These are phyloP conservation scores for Baryphthengus martii DNA, from an alignment of 2,113 vertebrate genomes.

Conservation along the genomic window DNA sequence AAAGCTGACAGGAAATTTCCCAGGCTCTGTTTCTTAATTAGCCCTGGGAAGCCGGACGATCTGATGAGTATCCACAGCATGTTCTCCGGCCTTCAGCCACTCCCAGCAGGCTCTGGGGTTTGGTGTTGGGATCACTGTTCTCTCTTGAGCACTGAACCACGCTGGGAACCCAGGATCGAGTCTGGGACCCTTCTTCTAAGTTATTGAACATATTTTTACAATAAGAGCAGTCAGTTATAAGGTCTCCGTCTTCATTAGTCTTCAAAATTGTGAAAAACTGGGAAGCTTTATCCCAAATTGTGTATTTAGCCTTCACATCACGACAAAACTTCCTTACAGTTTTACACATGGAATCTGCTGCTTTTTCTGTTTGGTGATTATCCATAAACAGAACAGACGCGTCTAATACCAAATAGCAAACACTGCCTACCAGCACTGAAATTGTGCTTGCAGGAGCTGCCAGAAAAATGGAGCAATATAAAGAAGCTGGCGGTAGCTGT, in stretches of 20 bases:
- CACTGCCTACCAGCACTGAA: neutral
- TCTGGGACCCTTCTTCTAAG: neutral
- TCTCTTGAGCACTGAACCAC: neutral
- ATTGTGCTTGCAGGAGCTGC: slow-evolving; percentile 79
- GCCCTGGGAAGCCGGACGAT: neutral
- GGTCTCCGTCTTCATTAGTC: neutral
- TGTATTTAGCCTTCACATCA: neutral
- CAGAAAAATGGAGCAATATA: slow-evolving; percentile 86
- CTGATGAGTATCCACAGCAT: neutral
- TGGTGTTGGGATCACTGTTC: neutral
- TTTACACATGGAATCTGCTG: accelerated
- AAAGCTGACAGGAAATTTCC: neutral
- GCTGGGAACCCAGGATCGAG: neutral
- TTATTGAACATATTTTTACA: neutral
- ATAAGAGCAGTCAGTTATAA: neutral
- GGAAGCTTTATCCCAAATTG: neutral
- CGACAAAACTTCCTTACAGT: neutral
- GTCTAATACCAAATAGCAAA: accelerated
- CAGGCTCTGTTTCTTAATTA: neutral
- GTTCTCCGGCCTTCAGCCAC: neutral
- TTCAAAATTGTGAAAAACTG: neutral
- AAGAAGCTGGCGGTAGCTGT: slow-evolving; percentile 82
- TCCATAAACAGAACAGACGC: neutral
- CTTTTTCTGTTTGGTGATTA: neutral
- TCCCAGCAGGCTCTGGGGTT: neutral